Evolutionary conservation across 2,797 vertebrate species (phyloP).

Genomic region (Mastacembelus armatus): DNA sequence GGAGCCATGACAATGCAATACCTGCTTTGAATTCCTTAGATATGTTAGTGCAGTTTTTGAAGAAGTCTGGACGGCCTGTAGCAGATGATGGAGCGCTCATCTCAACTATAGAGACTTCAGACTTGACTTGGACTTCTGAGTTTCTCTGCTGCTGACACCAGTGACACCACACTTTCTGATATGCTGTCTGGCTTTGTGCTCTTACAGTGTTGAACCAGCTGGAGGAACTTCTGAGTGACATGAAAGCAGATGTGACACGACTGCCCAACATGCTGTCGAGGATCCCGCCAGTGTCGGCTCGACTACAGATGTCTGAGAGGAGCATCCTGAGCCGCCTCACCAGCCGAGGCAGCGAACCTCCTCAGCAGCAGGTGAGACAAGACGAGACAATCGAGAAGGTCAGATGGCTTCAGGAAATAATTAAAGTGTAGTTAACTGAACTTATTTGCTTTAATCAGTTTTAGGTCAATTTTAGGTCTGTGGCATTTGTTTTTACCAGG

Average conservation of each 20-base stretch:
- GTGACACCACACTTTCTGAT: neutral
- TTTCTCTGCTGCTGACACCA: too few relatives aligned
- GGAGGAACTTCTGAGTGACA: conserved; percentile 97
- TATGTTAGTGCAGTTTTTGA: too few relatives aligned
- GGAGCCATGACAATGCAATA: too few relatives aligned
- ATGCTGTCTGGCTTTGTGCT: conserved; percentile 3
- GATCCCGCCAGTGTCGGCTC: conserved; percentile 94
- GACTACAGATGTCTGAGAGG: conserved; percentile 97
- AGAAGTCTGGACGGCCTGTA: too few relatives aligned
- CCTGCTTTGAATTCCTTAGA: too few relatives aligned
- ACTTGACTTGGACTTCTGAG: too few relatives aligned
- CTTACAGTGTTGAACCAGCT: conserved; percentile 95
- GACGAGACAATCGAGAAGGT: neutral
- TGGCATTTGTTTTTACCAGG: too few relatives aligned
- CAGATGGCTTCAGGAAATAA: neutral
- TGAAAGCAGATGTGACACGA: conserved; percentile 97
- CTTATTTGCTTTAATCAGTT: too few relatives aligned
- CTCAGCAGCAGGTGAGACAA: conserved; percentile 88
- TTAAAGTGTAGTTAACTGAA: neutral
- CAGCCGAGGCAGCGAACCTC: conserved; percentile 91
- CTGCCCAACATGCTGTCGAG: conserved; percentile 97
- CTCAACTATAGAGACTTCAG: too few relatives aligned
- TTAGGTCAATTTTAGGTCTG: too few relatives aligned
- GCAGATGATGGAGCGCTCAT: too few relatives aligned
- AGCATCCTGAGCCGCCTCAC: conserved; percentile 97